phyloP scores from a whole-genome alignment of 2,113 vertebrate species.

The Bubalus kerabau region DNA sequence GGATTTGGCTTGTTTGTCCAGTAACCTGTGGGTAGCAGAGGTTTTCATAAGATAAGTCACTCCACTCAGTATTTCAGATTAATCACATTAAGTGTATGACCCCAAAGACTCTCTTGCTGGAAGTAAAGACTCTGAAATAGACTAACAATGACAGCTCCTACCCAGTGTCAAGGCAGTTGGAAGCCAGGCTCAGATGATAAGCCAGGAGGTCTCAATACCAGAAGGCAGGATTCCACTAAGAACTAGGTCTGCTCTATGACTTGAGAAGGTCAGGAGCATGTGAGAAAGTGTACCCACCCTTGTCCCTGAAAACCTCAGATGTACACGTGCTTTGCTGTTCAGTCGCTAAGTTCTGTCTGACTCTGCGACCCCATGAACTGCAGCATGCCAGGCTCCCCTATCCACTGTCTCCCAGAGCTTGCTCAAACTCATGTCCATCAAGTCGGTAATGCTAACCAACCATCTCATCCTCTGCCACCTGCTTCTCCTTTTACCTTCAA shows the following conservation, averaged over 20 bases:
- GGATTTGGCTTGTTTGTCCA: background rate
- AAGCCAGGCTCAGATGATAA: rapidly evolving
- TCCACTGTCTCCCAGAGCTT: background rate
- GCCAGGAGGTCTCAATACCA: background rate
- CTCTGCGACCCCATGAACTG: background rate
- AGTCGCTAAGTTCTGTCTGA: background rate
- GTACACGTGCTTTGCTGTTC: rapidly evolving
- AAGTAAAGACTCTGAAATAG: background rate
- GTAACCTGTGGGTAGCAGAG: background rate
- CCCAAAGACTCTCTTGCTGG: background rate
- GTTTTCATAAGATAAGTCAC: background rate
- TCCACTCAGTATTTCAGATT: background rate
- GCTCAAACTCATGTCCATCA: background rate
- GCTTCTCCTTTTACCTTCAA: background rate
- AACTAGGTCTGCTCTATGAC: background rate
- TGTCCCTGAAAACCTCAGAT: background rate
- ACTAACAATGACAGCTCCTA: rapidly evolving
- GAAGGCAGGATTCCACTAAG: background rate
- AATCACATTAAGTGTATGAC: background rate
- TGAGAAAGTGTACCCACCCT: no score
- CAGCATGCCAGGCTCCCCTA: background rate
- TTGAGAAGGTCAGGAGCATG: background rate
- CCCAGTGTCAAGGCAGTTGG: rapidly evolving
- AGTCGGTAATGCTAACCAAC: background rate
- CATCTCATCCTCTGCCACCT: background rate